Evolutionary conservation across 2,797 vertebrate genomes (phyloP).

Genomic region (Lithobates sylvaticus): DNA sequence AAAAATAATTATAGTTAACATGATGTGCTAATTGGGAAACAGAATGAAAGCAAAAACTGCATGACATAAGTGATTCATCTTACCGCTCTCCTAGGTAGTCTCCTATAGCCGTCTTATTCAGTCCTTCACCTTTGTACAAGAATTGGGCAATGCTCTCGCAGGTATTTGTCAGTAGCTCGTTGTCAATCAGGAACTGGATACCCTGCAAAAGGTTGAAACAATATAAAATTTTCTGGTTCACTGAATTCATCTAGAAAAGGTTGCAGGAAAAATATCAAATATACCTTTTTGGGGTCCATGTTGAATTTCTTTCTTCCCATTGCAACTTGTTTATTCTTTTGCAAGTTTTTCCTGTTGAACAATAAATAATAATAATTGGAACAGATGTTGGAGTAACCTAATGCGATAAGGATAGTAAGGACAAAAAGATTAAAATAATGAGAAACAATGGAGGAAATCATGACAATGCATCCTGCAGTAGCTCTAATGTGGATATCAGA

Average conservation of each 20-base stretch:
- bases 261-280: not conserved
- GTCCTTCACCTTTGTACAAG: constrained; percentile 94
- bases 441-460: too few species aligned
- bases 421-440: too few species aligned
- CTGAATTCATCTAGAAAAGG: not conserved
- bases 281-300: constrained; percentile 95
- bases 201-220: constrained; percentile 75
- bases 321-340: constrained; percentile 91
- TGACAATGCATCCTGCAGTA: too few species aligned
- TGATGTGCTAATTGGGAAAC: too few species aligned
- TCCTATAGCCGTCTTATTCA: constrained; percentile 95
- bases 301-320: constrained; percentile 97
- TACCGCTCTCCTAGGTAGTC: constrained; percentile 90
- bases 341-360: constrained; percentile 87
- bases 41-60: not conserved
- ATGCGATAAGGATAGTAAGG: too few species aligned
- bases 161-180: constrained; percentile 89
- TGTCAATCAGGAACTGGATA: constrained; percentile 91
- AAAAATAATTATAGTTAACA: too few species aligned
- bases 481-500: too few species aligned
- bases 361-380: not conserved
- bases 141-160: constrained; percentile 90
- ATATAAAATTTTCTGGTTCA: too few species aligned
- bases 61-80: not conserved
- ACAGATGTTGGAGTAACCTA: too few species aligned